A percentile compares a stretch with the other conserved stretches of the same genome.
Conservation (phyloP, 2,888 invertebrate species). For the Ceratothoa steindachneri region DNA sequence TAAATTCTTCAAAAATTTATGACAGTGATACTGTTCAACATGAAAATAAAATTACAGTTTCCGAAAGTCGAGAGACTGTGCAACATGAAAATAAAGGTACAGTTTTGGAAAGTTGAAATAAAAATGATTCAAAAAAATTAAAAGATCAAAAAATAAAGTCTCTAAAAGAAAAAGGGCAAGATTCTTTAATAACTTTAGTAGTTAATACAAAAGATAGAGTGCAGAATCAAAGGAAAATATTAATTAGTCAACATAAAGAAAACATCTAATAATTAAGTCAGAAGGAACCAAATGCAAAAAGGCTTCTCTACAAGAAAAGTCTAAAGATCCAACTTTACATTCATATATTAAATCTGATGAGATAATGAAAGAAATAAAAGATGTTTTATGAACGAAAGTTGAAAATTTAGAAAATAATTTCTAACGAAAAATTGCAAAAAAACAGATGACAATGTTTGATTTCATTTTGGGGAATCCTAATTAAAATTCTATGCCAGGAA, state of each 20-base stretch:
- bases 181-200: neutral
- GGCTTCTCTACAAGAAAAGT: too few species aligned
- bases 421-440: conserved; percentile 23
- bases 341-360: neutral
- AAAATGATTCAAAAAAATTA: neutral
- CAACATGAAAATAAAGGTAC: neutral
- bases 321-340: neutral
- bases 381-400: conserved; percentile 32
- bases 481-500: conserved; percentile 40
- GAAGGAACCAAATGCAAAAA: too few species aligned
- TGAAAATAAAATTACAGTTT: too few species aligned
- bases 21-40: neutral
- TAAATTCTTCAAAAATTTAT: too few species aligned
- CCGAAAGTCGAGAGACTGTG: neutral
- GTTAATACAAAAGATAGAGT: neutral
- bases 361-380: neutral
- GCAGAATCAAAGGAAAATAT: neutral
- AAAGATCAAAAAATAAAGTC: neutral
- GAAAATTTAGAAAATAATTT: conserved; percentile 32
- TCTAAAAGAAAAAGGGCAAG: neutral
- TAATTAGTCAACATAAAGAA: too few species aligned
- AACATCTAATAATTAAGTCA: too few species aligned
- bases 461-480: conserved; percentile 85
- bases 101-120: neutral
- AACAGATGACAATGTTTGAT: conserved; percentile 78